A percentile compares a stretch with the other conserved stretches of the same genome.
Evolutionary conservation across 2,113 vertebrate genomes (phyloP).

Genomic region (Uropsilus gracilis): DNA sequence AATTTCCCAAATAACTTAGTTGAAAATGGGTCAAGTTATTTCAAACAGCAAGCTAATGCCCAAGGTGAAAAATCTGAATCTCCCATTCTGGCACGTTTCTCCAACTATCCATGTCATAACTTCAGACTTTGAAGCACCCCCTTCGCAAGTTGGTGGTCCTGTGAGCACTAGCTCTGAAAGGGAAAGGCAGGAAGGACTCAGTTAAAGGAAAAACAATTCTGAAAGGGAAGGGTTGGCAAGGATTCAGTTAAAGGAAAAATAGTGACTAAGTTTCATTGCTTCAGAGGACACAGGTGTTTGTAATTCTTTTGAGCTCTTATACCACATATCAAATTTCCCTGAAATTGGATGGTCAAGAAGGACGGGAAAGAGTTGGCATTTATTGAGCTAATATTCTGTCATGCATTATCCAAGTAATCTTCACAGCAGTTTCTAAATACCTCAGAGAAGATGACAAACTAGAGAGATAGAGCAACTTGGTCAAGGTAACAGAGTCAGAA

Average conservation of each 20-base stretch:
- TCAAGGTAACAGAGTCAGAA: background rate
- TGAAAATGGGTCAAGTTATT: background rate
- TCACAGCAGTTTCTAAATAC: background rate
- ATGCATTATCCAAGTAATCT: background rate
- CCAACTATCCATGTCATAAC: background rate
- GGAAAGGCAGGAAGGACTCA: background rate
- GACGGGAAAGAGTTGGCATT: constrained; percentile 23
- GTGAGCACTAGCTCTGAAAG: background rate
- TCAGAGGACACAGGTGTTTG: background rate
- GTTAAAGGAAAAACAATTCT: background rate
- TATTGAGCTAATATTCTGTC: background rate
- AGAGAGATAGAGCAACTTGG: background rate
- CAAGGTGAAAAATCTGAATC: background rate
- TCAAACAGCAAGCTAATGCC: background rate
- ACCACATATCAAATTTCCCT: background rate
- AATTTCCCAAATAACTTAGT: background rate
- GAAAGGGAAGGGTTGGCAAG: background rate
- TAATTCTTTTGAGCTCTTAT: background rate
- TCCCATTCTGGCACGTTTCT: background rate
- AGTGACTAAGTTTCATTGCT: background rate
- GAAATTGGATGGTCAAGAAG: constrained; percentile 44
- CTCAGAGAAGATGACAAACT: background rate
- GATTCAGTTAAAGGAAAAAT: background rate
- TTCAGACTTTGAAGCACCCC: background rate
- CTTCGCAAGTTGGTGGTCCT: background rate